Conservation (phyloP, 2,888 invertebrate species). For the Temnothorax unifasciatus region DNA sequence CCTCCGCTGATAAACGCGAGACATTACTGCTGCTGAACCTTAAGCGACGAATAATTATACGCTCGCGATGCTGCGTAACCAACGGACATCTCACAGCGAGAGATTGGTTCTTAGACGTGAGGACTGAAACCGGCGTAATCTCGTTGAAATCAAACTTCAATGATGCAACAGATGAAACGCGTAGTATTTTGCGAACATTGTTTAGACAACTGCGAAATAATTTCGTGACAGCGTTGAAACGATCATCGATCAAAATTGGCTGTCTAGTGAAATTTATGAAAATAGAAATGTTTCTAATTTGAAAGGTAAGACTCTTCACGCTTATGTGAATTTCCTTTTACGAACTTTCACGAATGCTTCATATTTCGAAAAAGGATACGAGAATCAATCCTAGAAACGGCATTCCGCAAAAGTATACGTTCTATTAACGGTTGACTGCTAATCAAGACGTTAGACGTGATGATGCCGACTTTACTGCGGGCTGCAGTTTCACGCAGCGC, state of each 20-base stretch:
- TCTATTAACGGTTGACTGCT: constrained; percentile 25
- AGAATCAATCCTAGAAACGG: constrained; percentile 18
- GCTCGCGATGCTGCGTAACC: constrained; percentile 32
- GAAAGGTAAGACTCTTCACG: neutral
- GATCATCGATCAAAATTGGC: too few relatives aligned
- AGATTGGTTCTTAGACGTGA: constrained; percentile 12
- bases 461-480: constrained; percentile 1
- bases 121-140: neutral
- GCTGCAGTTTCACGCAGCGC: constrained; percentile 27
- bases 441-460: constrained; percentile 31
- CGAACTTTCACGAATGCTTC: neutral
- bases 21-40: constrained; percentile 65
- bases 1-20: constrained; percentile 69
- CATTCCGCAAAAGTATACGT: neutral
- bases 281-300: neutral
- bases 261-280: neutral
- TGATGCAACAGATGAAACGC: neutral
- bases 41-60: constrained; percentile 65
- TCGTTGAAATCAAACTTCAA: neutral
- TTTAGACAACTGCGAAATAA: neutral
- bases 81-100: neutral
- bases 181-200: neutral
- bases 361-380: neutral
- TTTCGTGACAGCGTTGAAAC: neutral
- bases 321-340: neutral